These are phyloP conservation scores for Sminthurinus aureus DNA, from an alignment of 2,888 invertebrate genomes.

Conservation along the genomic window DNA sequence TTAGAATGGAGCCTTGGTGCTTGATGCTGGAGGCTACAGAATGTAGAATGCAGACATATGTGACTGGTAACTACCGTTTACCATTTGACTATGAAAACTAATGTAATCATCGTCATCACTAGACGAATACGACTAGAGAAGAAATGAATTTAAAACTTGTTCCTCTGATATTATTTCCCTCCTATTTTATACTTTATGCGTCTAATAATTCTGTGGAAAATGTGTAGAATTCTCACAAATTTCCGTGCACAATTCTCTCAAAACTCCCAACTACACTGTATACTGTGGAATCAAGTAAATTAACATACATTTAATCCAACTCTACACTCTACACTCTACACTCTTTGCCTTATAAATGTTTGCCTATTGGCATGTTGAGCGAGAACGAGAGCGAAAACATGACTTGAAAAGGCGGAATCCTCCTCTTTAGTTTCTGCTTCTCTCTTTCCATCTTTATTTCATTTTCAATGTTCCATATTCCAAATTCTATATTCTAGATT, in stretches of 20 bases:
- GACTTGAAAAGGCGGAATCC: not conserved
- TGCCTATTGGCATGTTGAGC: not conserved
- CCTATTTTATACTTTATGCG: not conserved
- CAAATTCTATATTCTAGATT: too few species aligned
- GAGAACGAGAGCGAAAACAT: not conserved
- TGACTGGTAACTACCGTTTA: not conserved
- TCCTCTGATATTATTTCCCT: not conserved
- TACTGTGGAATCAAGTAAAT: not conserved
- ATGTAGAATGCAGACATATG: not conserved
- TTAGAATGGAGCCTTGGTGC: too few species aligned
- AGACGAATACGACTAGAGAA: not conserved
- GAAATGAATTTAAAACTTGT: not conserved
- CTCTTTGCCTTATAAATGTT: not conserved
- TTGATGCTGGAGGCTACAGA: not conserved
- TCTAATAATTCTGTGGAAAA: too few species aligned
- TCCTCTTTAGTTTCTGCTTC: not conserved
- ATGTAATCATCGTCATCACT: not conserved
- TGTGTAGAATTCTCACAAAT: too few species aligned
- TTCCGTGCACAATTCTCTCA: too few species aligned
- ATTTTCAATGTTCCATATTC: not conserved
- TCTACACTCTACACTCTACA: not conserved
- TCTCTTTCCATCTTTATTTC: not conserved
- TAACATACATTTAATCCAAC: constrained; percentile 9
- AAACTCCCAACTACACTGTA: too few species aligned
- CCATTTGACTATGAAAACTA: not conserved